These are phyloP conservation scores for Synanthedon myopaeformis DNA, from an alignment of 2,888 invertebrate genomes.

Conservation along the genomic window DNA sequence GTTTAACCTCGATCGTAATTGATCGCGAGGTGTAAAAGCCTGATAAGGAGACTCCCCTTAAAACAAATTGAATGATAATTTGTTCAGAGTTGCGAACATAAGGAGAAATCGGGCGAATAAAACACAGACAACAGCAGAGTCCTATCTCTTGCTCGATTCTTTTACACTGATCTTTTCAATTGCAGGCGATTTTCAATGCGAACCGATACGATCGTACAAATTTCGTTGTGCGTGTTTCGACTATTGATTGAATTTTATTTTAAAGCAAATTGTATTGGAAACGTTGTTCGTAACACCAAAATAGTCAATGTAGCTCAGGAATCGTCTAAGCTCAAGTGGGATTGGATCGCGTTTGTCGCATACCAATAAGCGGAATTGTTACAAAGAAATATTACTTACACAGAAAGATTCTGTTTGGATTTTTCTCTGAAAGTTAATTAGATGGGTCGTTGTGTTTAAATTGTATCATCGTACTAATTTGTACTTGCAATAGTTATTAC, in stretches of 20 bases:
- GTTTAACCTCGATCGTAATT: constrained; percentile 9
- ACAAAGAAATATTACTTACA: too few relatives aligned
- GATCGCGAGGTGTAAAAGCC: constrained; percentile 19
- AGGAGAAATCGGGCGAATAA: constrained; percentile 41
- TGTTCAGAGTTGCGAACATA: constrained; percentile 37
- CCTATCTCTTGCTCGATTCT: constrained; percentile 20
- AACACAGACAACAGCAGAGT: constrained; percentile 33
- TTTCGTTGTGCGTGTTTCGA: background rate
- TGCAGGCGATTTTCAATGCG: constrained; percentile 16
- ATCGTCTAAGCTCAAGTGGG: background rate
- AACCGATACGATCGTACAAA: background rate
- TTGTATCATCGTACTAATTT: too few relatives aligned
- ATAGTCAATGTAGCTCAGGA: background rate
- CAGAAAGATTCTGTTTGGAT: too few relatives aligned
- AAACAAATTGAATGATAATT: constrained; percentile 56
- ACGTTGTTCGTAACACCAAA: background rate
- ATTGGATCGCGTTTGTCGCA: background rate
- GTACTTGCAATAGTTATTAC: too few relatives aligned
- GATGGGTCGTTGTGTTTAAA: too few relatives aligned
- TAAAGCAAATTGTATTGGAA: background rate
- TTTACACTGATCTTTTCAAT: constrained; percentile 26
- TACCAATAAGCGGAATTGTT: background rate
- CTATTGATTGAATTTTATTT: background rate
- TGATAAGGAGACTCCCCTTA: constrained; percentile 30
- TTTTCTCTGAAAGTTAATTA: too few relatives aligned